Evolutionary conservation across 1,140 invertebrate species (phyloP), one percentile per base, ranked within the genome.

Genomic region (Venturia canescens): DNA sequence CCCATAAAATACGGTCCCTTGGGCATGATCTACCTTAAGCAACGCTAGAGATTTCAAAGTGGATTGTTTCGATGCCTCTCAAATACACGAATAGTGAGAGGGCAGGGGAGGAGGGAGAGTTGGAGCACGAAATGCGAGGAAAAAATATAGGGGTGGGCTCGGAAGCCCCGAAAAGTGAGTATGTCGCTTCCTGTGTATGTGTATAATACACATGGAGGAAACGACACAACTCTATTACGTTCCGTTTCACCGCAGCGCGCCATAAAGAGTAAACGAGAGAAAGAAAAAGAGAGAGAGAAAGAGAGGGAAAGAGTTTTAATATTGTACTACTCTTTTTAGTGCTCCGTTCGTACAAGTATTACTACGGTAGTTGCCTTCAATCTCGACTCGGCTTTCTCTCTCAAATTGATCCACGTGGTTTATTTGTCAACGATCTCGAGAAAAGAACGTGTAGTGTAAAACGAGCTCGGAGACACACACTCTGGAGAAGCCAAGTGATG

Each of bases 221-320:
- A 72, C 38, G 70, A 26, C 29, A 3, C 34, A 23, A 72, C 70
- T 48, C 34, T 71, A 48, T 71, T 71, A 71, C 69, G 27, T 72
- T 1, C 16, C 70, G 70, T 31, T 72, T 72, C 38, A 44, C 67
- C 18, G 21, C 13, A 38, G 67, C 67, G 67, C 67, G 1, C 31
- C 67, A 70, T 23, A 0, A 38, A 27, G 16, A 44, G 38, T 11
- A 9, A 44, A 11, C 7, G 38, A 44, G 38, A 44, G 11, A 44
- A 9, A 44, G 38, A 15, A 4, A 69, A 7, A 34, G 31, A 34
- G 31, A 34, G 31, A 34, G 31, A 34, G 31, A 3, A 34, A 7
- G 31, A 34, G 3, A 34, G 31, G 15, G 3, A 53, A 13, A 29
- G 11, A 16, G 15, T 38, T 18, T 4, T 29, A 70, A 18, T 38